Conservation (phyloP, 2,113 vertebrate species). For the Noturus placidus region DNA sequence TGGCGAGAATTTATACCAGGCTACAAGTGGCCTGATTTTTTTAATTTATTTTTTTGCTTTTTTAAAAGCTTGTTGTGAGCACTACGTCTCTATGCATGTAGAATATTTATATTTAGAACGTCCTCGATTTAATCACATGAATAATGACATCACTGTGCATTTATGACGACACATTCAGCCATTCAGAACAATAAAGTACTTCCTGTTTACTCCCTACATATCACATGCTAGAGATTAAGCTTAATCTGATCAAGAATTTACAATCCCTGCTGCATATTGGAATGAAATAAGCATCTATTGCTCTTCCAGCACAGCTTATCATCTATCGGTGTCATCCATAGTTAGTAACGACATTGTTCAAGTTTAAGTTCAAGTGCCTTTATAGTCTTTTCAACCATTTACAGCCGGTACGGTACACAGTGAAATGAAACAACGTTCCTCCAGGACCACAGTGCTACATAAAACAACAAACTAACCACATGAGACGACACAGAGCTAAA, state of each 20-base stretch:
- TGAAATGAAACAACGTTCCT: too few relatives aligned
- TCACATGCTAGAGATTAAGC: constrained; percentile 18
- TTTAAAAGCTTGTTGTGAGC: not conserved
- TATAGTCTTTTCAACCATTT: too few relatives aligned
- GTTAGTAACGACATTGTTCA: not conserved
- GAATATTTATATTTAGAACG: not conserved
- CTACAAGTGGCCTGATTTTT: constrained; percentile 4
- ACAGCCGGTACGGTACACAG: too few relatives aligned
- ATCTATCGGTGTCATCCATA: not conserved
- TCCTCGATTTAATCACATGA: not conserved
- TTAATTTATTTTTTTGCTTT: too few relatives aligned
- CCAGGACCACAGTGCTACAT: too few relatives aligned
- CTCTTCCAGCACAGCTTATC: not conserved
- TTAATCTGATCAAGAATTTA: constrained; percentile 9
- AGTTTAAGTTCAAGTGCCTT: too few relatives aligned
- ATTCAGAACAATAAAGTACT: not conserved
- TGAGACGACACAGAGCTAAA: too few relatives aligned
- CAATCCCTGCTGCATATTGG: not conserved
- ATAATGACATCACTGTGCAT: not conserved
- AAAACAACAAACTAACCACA: too few relatives aligned
- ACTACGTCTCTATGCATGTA: not conserved
- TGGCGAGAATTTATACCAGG: constrained; percentile 32
- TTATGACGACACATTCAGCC: not conserved
- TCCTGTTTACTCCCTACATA: not conserved
- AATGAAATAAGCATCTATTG: not conserved